Evolutionary conservation across 2,888 invertebrate genomes (phyloP).

Genomic region (Noctua janthina): DNA sequence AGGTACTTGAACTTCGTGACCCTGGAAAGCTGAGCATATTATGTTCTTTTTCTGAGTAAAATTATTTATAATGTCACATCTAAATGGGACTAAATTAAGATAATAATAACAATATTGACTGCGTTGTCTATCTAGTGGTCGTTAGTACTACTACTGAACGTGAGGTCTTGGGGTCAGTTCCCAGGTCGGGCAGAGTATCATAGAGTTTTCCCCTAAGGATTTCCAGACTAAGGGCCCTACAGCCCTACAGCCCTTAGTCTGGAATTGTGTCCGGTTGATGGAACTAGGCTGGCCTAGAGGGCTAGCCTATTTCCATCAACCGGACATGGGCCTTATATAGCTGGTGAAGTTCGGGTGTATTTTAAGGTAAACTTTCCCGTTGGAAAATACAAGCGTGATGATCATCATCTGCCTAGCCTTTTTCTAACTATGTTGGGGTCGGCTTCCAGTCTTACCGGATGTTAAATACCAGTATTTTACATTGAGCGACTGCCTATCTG

Average conservation of each 20-base stretch:
- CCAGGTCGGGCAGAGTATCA: background rate
- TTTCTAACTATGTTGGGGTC: too few relatives aligned
- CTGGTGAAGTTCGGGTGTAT: background rate
- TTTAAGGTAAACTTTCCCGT: background rate
- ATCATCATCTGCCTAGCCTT: too few relatives aligned
- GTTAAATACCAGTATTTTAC: too few relatives aligned
- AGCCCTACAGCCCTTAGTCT: background rate
- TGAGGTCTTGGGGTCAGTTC: background rate
- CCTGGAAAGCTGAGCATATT: too few relatives aligned
- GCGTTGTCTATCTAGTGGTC: background rate
- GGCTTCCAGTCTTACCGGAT: too few relatives aligned
- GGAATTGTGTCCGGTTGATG: background rate
- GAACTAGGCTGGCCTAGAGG: background rate
- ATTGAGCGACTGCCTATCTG: too few relatives aligned
- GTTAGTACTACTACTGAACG: background rate
- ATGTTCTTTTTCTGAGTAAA: too few relatives aligned
- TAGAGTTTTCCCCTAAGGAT: background rate
- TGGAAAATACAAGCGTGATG: background rate
- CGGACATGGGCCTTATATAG: background rate
- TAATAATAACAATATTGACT: background rate
- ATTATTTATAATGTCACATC: background rate
- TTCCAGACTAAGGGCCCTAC: background rate
- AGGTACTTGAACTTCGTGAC: too few relatives aligned
- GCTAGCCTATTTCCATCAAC: too few relatives aligned
- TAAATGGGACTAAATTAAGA: background rate